These are phyloP conservation scores for Schizopygopsis pylzovi DNA, from an alignment of 2,797 vertebrate genomes.

Conservation along the genomic window DNA sequence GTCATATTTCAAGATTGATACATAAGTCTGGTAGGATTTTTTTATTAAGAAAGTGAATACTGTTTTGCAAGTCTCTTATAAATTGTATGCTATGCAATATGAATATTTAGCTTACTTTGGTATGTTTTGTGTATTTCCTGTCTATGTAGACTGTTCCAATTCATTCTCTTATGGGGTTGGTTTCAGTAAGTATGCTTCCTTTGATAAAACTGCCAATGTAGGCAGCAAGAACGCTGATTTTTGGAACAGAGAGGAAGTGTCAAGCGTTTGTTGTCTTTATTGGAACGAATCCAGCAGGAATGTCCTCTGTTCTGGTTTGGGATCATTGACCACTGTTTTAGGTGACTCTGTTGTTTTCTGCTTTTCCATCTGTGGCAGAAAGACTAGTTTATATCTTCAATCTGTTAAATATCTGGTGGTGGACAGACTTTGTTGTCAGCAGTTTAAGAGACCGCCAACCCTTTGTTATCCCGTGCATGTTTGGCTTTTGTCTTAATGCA, in stretches of 20 bases:
- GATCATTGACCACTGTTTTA: constrained; percentile 13
- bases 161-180: not conserved
- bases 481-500: constrained; percentile 7
- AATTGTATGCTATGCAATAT: not conserved
- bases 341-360: constrained; percentile 22
- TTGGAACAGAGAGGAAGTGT: constrained; percentile 16
- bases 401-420: constrained; percentile 8
- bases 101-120: not conserved
- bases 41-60: no score
- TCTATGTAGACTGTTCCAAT: not conserved
- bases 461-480: constrained; percentile 17
- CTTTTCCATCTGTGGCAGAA: constrained; percentile 27
- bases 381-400: constrained; percentile 5
- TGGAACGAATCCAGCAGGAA: not conserved
- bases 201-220: not conserved
- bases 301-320: not conserved
- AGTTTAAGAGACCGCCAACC: not conserved
- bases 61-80: not conserved
- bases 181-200: not conserved
- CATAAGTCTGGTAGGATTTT: not conserved
- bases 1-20: not conserved
- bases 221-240: not conserved
- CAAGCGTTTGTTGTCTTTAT: constrained; percentile 27
- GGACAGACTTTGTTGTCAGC: constrained; percentile 12
- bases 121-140: not conserved